Evolutionary conservation across 2,888 invertebrate species (phyloP), one percentile per base, ranked within the genome.

Genomic region (Drosophila mettleri): DNA sequence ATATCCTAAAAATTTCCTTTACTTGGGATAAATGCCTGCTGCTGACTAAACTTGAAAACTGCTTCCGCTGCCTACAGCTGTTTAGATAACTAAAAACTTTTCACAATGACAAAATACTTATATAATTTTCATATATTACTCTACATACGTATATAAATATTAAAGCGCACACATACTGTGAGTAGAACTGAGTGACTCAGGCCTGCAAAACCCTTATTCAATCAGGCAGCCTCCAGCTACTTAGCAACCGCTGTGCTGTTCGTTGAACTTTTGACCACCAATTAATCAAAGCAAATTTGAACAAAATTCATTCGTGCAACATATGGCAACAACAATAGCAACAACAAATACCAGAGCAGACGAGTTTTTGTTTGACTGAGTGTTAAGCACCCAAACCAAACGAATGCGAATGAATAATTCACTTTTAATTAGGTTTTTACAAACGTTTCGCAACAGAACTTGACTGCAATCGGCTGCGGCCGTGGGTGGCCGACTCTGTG

Each of bases 391-490:
- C 73, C 70, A 58, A 54, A 65, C 70, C 70, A 46, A 67, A 54
- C 62, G 64, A 73, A 82, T 79, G 54, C 71, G 73, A 86, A 87
- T 88, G 87, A 88, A 88, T 88, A 88, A 88, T 88, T 88, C 75
- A 82, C 83, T 80, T 88, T 88, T 88, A 88, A 88, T 88, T 88
- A 88, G 88, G 84, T 88, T 82, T 82, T 81, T 80, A 74, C 78
- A 68, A 73, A 70, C 57, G 67, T 58, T 63, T 54, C 36, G 43
- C 52, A 36, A 43, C 36, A 54, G 24, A 77, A 61, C 43, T 72
- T 62, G 61, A 12, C 22, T 49, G 34, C 20, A 48, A 69, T 66
- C 65, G n/a, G 69, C 38, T 46, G n/a, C 18, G 52, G 38, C 36
- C 36, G 53, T 67, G 20, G 31, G 18, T 24, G 49, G 52, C 41